Evolutionary conservation across 2,113 vertebrate genomes (phyloP).

Genomic region (Cyanistes caeruleus): DNA sequence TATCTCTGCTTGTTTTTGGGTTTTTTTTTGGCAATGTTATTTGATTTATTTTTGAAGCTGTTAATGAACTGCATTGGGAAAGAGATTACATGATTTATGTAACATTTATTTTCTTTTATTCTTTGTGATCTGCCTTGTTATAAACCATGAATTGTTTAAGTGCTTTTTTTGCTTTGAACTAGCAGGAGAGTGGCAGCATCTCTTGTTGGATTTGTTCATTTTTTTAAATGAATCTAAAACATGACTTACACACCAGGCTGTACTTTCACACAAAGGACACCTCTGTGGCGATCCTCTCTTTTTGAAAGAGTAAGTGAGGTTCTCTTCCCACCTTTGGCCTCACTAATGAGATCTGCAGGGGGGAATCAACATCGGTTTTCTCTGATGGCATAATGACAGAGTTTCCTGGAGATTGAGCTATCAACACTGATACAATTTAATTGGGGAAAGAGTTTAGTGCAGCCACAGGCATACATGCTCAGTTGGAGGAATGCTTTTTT

Average conservation of each 20-base stretch:
- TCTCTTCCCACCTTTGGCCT: neutral
- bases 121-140: conserved; percentile 64
- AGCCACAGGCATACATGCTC: neutral
- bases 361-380: neutral
- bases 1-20: neutral
- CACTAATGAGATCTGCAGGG: neutral
- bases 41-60: conserved; percentile 58
- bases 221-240: neutral
- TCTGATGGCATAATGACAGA: neutral
- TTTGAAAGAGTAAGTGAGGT: neutral
- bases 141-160: conserved; percentile 62
- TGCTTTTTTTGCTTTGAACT: conserved; percentile 65
- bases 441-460: neutral
- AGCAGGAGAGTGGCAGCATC: conserved; percentile 30
- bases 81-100: conserved; percentile 64
- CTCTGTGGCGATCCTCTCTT: neutral
- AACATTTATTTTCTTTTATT: conserved; percentile 66
- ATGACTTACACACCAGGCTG: neutral
- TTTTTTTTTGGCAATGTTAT: neutral
- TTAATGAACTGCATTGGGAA: conserved; percentile 49
- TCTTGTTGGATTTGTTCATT: conserved; percentile 8
- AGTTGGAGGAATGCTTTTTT: neutral
- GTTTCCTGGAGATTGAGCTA: neutral
- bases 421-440: neutral
- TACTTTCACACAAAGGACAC: neutral